phyloP scores from a whole-genome alignment of 2,113 vertebrate species.

The Daphoenositta chrysoptera region DNA sequence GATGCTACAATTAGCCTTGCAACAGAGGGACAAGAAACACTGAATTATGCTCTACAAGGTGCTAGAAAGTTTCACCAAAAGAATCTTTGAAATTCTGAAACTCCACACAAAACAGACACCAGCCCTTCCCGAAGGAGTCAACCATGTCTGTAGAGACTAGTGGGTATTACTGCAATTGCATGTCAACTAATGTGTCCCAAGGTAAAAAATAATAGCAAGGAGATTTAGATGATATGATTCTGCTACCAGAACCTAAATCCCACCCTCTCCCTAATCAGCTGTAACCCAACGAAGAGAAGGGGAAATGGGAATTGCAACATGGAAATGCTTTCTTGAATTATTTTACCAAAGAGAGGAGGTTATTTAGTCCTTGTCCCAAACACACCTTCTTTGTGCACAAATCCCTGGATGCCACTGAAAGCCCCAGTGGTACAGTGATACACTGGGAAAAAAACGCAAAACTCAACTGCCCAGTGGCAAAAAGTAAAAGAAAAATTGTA shows the following conservation, averaged over 20 bases:
- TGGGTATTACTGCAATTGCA: neutral
- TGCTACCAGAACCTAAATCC: neutral
- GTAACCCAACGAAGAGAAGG: neutral
- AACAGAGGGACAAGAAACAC: neutral
- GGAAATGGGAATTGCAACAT: neutral
- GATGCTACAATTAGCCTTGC: neutral
- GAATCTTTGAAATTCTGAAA: neutral
- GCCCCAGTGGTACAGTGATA: neutral
- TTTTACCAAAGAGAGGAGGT: neutral
- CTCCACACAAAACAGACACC: neutral
- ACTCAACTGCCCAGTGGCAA: neutral
- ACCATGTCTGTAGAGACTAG: neutral
- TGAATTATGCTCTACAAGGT: neutral
- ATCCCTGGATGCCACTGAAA: neutral
- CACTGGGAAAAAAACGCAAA: neutral
- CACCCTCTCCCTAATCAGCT: neutral
- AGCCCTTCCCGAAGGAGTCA: constrained; percentile 24
- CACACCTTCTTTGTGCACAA: neutral
- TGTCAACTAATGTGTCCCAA: neutral
- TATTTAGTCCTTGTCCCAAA: neutral
- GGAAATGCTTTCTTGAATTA: neutral
- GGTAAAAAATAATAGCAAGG: neutral
- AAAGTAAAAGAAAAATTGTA: neutral
- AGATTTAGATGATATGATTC: neutral
- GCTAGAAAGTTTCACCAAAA: neutral